A percentile compares a stretch with the other conserved stretches of the same genome.
Conservation (phyloP, 2,888 invertebrate species). For the Ligdia adustata region DNA sequence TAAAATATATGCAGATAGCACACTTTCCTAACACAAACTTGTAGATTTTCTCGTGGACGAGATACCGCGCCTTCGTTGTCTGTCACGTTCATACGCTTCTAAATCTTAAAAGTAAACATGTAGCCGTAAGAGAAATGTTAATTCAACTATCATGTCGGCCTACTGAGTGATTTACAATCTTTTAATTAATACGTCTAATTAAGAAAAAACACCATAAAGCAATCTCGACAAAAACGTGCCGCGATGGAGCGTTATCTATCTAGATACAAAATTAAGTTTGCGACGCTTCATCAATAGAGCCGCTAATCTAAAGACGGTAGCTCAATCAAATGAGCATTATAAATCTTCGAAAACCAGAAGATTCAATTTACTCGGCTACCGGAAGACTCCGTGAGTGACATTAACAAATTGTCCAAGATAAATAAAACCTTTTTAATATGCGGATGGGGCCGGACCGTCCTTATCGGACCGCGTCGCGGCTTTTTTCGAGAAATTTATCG, state of each 20-base stretch:
- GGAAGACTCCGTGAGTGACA: constrained; percentile 76
- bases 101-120: constrained; percentile 13
- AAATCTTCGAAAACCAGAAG: constrained; percentile 79
- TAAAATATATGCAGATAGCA: constrained; percentile 46
- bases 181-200: constrained; percentile 24
- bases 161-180: constrained; percentile 16
- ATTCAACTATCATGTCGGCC: constrained; percentile 3
- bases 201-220: constrained; percentile 22
- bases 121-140: constrained; percentile 7
- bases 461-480: constrained; percentile 57
- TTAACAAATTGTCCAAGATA: constrained; percentile 82
- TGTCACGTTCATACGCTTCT: constrained; percentile 14
- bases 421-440: constrained; percentile 77
- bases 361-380: constrained; percentile 81
- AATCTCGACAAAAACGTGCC: constrained; percentile 16
- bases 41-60: constrained; percentile 29
- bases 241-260: constrained; percentile 29
- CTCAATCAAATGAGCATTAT: constrained; percentile 66
- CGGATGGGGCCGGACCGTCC: constrained; percentile 43
- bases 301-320: constrained; percentile 77
- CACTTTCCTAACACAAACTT: constrained; percentile 46
- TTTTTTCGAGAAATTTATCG: constrained; percentile 73
- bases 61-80: constrained; percentile 15
- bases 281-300: constrained; percentile 49
- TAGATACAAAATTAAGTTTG: constrained; percentile 51